Conservation (phyloP, 2,113 vertebrate genomes). For the Dipodomys spectabilis region DNA sequence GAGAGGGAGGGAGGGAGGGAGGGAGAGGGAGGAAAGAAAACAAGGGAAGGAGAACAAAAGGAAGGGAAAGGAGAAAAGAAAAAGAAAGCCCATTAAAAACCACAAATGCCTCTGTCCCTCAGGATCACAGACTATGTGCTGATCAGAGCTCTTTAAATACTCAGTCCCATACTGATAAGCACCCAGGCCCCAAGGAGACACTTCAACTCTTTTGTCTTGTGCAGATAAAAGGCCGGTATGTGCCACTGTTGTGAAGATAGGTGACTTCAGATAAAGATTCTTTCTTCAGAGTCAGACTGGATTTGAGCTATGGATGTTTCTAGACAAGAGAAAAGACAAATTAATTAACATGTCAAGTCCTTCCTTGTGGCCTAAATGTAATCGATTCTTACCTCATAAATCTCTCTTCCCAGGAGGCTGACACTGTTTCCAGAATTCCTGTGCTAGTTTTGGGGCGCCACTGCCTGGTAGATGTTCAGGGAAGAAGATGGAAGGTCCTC, state of each 20-base stretch:
- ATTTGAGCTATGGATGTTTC: not conserved
- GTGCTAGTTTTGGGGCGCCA: fast-evolving
- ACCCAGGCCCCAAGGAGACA: not conserved
- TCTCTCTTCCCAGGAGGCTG: not conserved
- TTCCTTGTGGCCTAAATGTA: not conserved
- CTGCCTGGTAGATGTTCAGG: not conserved
- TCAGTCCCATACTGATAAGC: not conserved
- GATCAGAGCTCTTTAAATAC: not conserved
- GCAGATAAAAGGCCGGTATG: not conserved
- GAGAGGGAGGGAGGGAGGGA: no score
- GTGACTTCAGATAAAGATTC: not conserved
- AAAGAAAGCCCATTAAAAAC: not conserved
- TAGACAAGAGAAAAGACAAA: not conserved
- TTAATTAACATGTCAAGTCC: not conserved
- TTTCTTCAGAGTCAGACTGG: not conserved
- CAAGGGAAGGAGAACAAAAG: no score
- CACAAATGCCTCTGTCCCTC: not conserved
- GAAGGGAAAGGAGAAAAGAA: not conserved
- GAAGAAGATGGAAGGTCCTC: not conserved
- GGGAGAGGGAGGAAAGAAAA: no score
- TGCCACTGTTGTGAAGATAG: not conserved
- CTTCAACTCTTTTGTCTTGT: no score
- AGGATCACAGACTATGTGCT: not conserved
- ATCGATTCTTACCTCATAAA: not conserved
- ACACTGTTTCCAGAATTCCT: not conserved